Evolutionary conservation across 2,888 invertebrate genomes (phyloP), one percentile per base, ranked within the genome.

Genomic region (Syrphus vitripennis): DNA sequence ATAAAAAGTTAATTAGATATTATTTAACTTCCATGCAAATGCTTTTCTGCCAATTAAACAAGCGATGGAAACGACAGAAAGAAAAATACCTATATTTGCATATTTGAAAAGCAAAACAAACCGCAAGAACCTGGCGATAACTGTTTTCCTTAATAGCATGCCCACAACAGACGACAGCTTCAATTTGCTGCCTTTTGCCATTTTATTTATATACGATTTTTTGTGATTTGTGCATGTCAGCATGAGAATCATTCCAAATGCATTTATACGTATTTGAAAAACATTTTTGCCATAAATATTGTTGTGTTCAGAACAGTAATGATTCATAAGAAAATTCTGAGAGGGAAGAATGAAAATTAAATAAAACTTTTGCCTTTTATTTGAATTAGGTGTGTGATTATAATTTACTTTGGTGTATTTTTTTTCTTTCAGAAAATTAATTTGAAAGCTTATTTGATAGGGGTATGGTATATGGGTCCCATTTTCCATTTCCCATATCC

Each of bases 141-240:
- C 16, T 29, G 29, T 63, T 16, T 29, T 50, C 50, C 16, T 34
- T 31, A 65, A 63, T 71, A 40, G 63, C 78, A 63, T 71, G 63
- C 65, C 63, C 42, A 53, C 53, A 55, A n/a, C 26, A 53, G 53
- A 42, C 26, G 42, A 29, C 42, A 16, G 42, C 19, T 42, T 63
- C 45, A 29, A 45, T 63, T 42, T 42, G 42, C 40, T 45, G 63
- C n/a, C 29, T 45, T 63, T 24, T 63, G 19, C 53, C 31, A 26
- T 70, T n/a, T 53, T 70, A 45, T 71, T 63, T 45, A n/a, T n/a
- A n/a, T n/a, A 63, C 70, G n/a, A 29, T 63, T 63, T n/a, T 50
- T 59, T 34, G n/a, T 53, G 61, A 70, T 29, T 65, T 78, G 40
- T 55, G 70, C 69, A 70, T 59, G 61, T 71, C 71, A 71, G 53